These are phyloP conservation scores for Plectus sambesii DNA, from an alignment of 1,140 invertebrate species.

Conservation along the genomic window DNA sequence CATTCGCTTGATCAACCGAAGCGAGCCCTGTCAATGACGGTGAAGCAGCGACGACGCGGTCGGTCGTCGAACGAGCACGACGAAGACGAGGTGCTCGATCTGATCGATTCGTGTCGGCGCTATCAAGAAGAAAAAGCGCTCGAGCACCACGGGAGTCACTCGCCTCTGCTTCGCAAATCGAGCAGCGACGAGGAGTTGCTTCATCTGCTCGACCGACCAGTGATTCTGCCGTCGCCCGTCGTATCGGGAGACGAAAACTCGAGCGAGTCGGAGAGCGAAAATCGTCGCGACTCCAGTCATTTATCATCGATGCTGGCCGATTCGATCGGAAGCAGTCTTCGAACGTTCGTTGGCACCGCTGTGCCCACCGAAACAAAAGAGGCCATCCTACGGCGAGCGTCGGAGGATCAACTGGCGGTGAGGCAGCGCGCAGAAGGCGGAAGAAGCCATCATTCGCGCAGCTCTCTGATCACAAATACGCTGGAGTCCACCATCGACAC, in stretches of 20 bases:
- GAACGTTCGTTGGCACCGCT: conserved; percentile 33
- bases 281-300: no score
- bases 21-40: neutral
- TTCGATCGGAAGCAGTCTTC: conserved; percentile 33
- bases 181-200: neutral
- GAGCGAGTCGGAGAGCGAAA: conserved; percentile 25
- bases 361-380: conserved; percentile 18
- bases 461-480: conserved; percentile 2
- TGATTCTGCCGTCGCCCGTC: conserved; percentile 6
- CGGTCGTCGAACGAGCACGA: conserved; percentile 50
- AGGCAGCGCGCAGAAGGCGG: neutral
- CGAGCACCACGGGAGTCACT: neutral
- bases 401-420: neutral
- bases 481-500: no score
- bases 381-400: neutral
- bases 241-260: conserved; percentile 24
- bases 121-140: conserved; percentile 28
- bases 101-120: conserved; percentile 40
- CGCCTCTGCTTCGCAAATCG: conserved; percentile 20
- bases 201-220: neutral
- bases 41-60: neutral
- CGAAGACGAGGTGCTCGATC: conserved; percentile 38
- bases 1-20: no score
- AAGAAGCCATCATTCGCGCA: conserved; percentile 2
- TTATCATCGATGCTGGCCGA: conserved; percentile 26